Evolutionary conservation across 30 jellyfish, hydroid and myxozoan species (phyloP), one percentile per base, ranked within the genome.

Genomic region (Aurelia coerulea): DNA sequence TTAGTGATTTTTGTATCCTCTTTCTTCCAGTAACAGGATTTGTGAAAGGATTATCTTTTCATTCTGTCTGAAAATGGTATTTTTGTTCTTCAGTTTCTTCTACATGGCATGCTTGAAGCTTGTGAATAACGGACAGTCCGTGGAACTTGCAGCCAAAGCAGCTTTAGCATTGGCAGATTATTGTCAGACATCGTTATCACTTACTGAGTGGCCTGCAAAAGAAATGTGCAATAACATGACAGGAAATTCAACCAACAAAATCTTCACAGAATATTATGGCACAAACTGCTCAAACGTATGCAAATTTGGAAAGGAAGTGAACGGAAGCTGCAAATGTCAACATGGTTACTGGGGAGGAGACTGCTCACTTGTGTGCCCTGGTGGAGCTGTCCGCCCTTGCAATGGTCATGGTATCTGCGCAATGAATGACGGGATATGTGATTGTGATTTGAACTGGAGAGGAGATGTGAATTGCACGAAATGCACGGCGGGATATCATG

Each of bases 301-400:
- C 46, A 39, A 16, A 33, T 85, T 85, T 56, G 94, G 94, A 39
- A 73, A 29, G 15, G 54, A 18, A 4, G 53, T 15, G 4, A 75
- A 34, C 31, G 83, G 65, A 58, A 65, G 53, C 37, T 85, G 94
- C 51, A 19, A 33, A 54, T 85, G 94, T 65, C 62, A 74, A 4
- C 73, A 42, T 64, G 94, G 94, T 15, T 85, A 73, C 41, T 85
- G 94, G 94, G 94, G 88, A 23, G 66, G 19, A 19, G 33, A 53
- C 32, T 85, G 94, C 31, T 17, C 80, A 2, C 19, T 35, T 41
- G 71, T 64, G 16, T 85, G 94, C 49, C 94, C 94, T 3, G 94
- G 94, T 2, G 94, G 94, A 42, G 66, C 87, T 15, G n/a, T 41
- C 10, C 34, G n/a, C 10, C 94, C 94, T 7, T 85, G 94, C 35